These are phyloP conservation scores for Melikaiella ostensackeni DNA, from an alignment of 2,888 invertebrate species.

Conservation along the genomic window DNA sequence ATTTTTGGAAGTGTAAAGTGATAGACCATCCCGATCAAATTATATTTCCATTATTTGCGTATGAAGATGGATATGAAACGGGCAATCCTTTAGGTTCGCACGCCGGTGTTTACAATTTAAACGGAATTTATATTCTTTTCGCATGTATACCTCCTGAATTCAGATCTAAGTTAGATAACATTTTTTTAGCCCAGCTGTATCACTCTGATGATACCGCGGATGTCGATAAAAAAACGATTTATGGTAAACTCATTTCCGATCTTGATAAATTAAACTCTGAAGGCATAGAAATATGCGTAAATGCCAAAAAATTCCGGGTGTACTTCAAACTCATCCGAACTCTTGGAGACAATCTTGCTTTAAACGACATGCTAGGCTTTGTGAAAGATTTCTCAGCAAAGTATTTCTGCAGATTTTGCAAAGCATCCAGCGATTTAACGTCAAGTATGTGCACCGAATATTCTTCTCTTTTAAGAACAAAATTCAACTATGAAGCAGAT, in stretches of 20 bases:
- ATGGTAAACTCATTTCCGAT: constrained; percentile 38
- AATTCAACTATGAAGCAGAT: not conserved
- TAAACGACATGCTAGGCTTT: constrained; percentile 44
- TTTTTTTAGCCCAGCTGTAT: constrained; percentile 25
- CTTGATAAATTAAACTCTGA: constrained; percentile 40
- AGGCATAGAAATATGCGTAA: constrained; percentile 39
- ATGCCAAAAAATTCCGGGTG: constrained; percentile 14
- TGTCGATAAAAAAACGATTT: constrained; percentile 18
- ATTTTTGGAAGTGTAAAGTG: constrained; percentile 34
- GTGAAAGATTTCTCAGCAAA: constrained; percentile 35
- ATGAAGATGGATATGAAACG: constrained; percentile 20
- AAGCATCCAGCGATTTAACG: not conserved
- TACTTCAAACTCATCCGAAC: constrained; percentile 43
- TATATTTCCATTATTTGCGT: constrained; percentile 7
- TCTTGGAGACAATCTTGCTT: constrained; percentile 44
- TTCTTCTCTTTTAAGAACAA: constrained; percentile 14
- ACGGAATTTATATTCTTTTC: not conserved
- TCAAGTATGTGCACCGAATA: constrained; percentile 6
- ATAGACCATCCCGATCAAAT: not conserved
- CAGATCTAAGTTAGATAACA: too few species aligned
- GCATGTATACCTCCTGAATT: too few species aligned
- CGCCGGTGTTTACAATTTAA: constrained; percentile 21
- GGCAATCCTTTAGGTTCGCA: constrained; percentile 36
- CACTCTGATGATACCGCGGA: not conserved
- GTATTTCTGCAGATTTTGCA: constrained; percentile 33